Conservation (phyloP, 2,113 vertebrate species). For the Odobenus rosmarus region DNA sequence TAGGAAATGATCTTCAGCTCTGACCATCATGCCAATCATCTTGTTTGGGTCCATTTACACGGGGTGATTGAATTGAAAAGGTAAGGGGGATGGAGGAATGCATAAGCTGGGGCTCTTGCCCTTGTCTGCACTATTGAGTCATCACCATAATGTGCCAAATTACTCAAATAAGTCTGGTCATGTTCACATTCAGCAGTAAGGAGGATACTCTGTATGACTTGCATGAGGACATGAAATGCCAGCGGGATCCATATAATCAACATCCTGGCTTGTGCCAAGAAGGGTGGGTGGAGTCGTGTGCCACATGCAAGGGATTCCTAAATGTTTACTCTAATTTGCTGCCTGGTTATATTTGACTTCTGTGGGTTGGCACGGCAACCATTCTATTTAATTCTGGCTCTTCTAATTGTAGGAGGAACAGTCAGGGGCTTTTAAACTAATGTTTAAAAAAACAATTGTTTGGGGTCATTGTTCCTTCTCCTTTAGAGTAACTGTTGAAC, state of each 20-base stretch:
- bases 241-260: conserved; percentile 90
- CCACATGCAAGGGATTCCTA: conserved; percentile 93
- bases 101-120: conserved; percentile 67
- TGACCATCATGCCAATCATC: not conserved
- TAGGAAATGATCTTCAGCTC: conserved; percentile 42
- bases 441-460: conserved; percentile 76
- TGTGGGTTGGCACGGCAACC: conserved; percentile 91
- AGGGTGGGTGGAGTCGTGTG: conserved; percentile 93
- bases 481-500: conserved; percentile 65
- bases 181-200: conserved; percentile 82
- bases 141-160: conserved; percentile 79
- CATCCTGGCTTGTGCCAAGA: conserved; percentile 88
- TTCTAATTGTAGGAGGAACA: conserved; percentile 84
- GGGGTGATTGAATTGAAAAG: conserved; percentile 22
- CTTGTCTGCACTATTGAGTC: conserved; percentile 81
- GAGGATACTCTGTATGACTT: conserved; percentile 85
- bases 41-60: conserved; percentile 12
- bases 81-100: not conserved
- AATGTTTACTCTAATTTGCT: conserved; percentile 95
- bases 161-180: conserved; percentile 87
- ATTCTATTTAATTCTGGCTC: conserved; percentile 83
- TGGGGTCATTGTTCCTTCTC: conserved; percentile 67
- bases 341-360: conserved; percentile 91
- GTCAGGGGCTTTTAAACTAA: conserved; percentile 79
- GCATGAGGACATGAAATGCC: conserved; percentile 85